These are phyloP conservation scores for Zelostemma sp. DNA, from an alignment of 1,140 invertebrate genomes.

Conservation along the genomic window DNA sequence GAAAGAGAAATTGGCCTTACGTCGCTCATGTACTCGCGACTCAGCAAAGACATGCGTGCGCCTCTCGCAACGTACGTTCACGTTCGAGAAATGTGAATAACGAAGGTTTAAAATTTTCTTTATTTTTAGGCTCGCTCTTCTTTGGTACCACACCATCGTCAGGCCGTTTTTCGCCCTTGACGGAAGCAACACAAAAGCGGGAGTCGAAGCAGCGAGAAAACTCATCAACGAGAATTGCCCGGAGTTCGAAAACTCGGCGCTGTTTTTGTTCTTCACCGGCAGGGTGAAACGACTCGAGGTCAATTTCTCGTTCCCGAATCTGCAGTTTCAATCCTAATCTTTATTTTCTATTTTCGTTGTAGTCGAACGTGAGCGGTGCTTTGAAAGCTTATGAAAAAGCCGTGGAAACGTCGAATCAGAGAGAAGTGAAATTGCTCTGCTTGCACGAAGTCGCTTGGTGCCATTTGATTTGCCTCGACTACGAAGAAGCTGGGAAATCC, in stretches of 20 bases:
- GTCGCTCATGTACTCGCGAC: constrained; percentile 76
- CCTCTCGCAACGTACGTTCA: constrained; percentile 77
- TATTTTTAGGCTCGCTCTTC: constrained; percentile 70
- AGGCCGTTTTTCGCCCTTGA: constrained; percentile 80
- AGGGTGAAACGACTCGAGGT: constrained; percentile 77
- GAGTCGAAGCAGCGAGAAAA: constrained; percentile 73
- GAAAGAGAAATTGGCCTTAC: constrained; percentile 75
- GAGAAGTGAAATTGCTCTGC: constrained; percentile 78
- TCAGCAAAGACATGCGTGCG: constrained; percentile 79
- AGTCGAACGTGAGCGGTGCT: constrained; percentile 76
- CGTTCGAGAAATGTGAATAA: background rate
- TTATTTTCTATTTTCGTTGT: too few relatives aligned
- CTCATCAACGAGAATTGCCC: constrained; percentile 74
- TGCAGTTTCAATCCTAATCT: too few relatives aligned
- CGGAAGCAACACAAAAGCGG: constrained; percentile 74
- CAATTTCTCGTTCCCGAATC: too few relatives aligned
- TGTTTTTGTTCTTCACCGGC: constrained; percentile 81
- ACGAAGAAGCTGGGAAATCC: constrained; percentile 71
- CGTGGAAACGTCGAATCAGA: constrained; percentile 73
- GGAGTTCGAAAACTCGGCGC: constrained; percentile 76
- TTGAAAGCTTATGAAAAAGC: constrained; percentile 74
- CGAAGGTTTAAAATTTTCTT: background rate
- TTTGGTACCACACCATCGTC: constrained; percentile 84
- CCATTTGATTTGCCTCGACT: constrained; percentile 76
- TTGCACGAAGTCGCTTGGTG: constrained; percentile 83